These are phyloP conservation scores for Hemistola chrysoprasaria DNA, from an alignment of 2,888 invertebrate species.

Conservation along the genomic window DNA sequence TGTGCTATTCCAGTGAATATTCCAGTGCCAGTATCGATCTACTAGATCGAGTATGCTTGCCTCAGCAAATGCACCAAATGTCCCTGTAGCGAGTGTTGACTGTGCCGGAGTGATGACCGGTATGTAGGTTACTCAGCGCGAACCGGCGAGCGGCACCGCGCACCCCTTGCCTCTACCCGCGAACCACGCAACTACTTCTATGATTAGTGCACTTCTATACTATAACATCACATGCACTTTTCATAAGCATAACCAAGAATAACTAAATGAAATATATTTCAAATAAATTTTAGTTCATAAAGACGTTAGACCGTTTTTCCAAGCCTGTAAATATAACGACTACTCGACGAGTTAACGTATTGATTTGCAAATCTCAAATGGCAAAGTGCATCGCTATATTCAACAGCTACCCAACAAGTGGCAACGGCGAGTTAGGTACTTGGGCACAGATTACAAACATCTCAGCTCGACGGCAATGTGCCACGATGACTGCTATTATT, in stretches of 20 bases:
- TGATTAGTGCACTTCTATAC: conserved; percentile 74
- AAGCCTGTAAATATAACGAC: too few relatives aligned
- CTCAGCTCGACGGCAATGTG: conserved; percentile 44
- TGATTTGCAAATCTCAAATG: conserved; percentile 33
- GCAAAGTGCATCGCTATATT: conserved; percentile 39
- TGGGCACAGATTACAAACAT: conserved; percentile 32
- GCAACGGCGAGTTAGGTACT: conserved; percentile 38
- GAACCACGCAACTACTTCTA: conserved; percentile 68
- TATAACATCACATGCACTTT: conserved; percentile 68
- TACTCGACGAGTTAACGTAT: conserved; percentile 17
- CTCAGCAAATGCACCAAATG: conserved; percentile 65
- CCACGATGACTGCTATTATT: conserved; percentile 56
- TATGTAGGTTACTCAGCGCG: conserved; percentile 80
- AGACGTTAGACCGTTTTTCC: too few relatives aligned
- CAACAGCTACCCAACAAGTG: conserved; percentile 26
- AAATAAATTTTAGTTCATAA: too few relatives aligned
- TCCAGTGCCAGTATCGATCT: conserved; percentile 1
- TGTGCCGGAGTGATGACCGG: conserved; percentile 82
- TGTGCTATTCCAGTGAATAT: conserved; percentile 2
- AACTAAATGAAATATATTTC: too few relatives aligned
- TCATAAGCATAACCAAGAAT: too few relatives aligned
- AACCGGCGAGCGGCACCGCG: conserved; percentile 54
- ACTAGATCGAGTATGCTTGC: conserved; percentile 57
- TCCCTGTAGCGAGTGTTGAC: conserved; percentile 83
- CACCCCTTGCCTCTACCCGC: conserved; percentile 35